These are phyloP conservation scores for Drosophila meridionalis DNA, from an alignment of 2,888 invertebrate genomes.

Conservation along the genomic window DNA sequence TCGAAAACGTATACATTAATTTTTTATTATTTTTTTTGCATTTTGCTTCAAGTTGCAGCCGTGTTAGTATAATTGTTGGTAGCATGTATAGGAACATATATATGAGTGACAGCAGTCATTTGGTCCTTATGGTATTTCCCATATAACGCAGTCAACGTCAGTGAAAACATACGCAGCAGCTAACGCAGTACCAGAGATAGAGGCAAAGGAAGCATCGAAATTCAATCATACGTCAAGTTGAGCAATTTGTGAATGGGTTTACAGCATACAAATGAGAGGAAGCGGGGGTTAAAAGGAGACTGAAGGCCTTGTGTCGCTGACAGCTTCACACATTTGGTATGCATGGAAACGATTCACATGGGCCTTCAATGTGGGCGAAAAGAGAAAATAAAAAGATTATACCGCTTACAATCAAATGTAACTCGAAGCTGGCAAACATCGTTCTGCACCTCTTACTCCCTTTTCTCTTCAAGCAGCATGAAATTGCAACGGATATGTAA, in stretches of 20 bases:
- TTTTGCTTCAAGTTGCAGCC: too few species aligned
- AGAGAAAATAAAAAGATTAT: slow-evolving; percentile 53
- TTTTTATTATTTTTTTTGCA: too few species aligned
- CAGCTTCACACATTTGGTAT: slow-evolving; percentile 56
- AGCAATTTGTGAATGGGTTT: slow-evolving; percentile 47
- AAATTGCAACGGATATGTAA: slow-evolving; percentile 62
- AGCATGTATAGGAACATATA: background rate
- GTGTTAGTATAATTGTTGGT: slow-evolving; percentile 1
- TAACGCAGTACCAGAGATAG: too few species aligned
- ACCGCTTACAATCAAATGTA: slow-evolving; percentile 71
- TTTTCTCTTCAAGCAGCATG: slow-evolving; percentile 15
- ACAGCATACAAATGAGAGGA: slow-evolving; percentile 15
- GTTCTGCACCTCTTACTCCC: background rate
- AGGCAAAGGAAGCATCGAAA: slow-evolving; percentile 55
- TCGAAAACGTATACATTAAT: too few species aligned
- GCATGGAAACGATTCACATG: slow-evolving; percentile 28
- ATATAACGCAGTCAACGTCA: slow-evolving; percentile 13
- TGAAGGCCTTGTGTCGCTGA: slow-evolving; percentile 50
- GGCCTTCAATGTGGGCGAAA: background rate
- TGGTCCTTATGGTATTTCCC: slow-evolving; percentile 4
- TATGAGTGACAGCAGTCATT: slow-evolving; percentile 24
- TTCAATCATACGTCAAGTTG: slow-evolving; percentile 75
- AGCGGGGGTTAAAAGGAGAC: background rate
- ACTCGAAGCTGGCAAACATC: slow-evolving; percentile 65
- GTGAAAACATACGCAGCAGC: background rate